Evolutionary conservation across 2,888 invertebrate genomes (phyloP), one percentile per base, ranked within the genome.

Genomic region (Apodemia mormo): DNA sequence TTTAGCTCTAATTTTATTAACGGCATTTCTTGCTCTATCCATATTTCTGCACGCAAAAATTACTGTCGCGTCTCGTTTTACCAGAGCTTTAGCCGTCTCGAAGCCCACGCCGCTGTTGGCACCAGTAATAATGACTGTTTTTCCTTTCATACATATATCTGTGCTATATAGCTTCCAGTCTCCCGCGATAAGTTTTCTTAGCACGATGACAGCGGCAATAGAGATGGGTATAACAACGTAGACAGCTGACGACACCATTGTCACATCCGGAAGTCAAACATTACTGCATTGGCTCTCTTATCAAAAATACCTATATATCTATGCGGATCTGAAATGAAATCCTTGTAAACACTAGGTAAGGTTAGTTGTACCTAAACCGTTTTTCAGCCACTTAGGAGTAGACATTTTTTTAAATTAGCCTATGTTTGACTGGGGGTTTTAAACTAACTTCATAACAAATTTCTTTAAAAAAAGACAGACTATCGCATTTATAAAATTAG

Each of bases 61-160:
- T 43, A 98, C 96, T 70, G 95, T 93, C 0, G 96, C 97, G 83
- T 96, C 95, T 77, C 96, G 93, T 74, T 91, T 93, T 0, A 96
- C 96, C 65, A 98, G 88, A 74, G 96, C 96, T 74, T 95, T 95
- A 0, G 96, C 96, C 0, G 96, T 96, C 89, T 97, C 96, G 79
- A 95, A 95, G 0, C 98, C 98, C 70, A 98, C 95, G 0, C 98
- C 98, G 67, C 96, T 95, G 85, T 96, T 97, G 0, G 97, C 97
- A 12, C 97, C 97, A 22, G 97, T 98, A n/a, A 98, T 95, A 33
- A 98, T 91, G 69, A 95, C 96, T 22, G 96, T 95, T 88, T 96
- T 96, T 12, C 95, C 96, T 75, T 95, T 90, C 71, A 97, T 85
- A 78, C 94, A 94, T 66, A 93, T 93, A 74, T 87, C 88, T 72